Evolutionary conservation across 2,113 vertebrate genomes (phyloP), one percentile per base, ranked within the genome.

Genomic region (Paradoxurus hermaphroditus): DNA sequence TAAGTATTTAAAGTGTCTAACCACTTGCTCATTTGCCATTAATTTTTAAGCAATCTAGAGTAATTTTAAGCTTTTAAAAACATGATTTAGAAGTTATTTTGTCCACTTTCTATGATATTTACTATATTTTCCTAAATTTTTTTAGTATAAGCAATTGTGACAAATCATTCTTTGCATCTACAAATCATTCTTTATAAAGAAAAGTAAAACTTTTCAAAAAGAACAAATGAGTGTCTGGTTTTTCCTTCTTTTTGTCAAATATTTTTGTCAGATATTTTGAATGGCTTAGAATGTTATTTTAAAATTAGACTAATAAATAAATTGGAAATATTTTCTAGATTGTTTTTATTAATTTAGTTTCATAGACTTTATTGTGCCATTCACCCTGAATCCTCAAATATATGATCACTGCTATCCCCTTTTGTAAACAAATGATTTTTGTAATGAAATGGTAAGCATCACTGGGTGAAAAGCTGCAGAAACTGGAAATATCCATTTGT

Each of bases 341-440:
- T 27, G n/a, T 73, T 84, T 81, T 44, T 49, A 65, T 53, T 93
- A 77, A 94, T 73, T 87, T 87, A 88, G 53, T 65, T 92, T 82
- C 29, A 90, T 5, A 59, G 39, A 62, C 29, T 63, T 79, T 65
- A 23, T 41, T 79, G 39, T 41, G 65, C 36, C 18, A 63, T 46
- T 70, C 25, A 81, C 25, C 27, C 49, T 81, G 65, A 79, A 72
- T 23, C 53, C 14, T 56, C 23, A 34, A 67, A 67, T 46, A 65
- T 39, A 13, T 63, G 73, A 56, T 34, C 12, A 93, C 4, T 41
- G 3, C 2, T 31, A 44, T 56, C 14, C 21, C 16, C 31, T 86
- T 86, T 72, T 81, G 31, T 86, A 73, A 81, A 73, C 41, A 94
- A 93, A 70, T 63, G 29, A 63, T 90, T 90, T 93, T 93, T 68